These are phyloP conservation scores for Rhyacichthys aspro DNA, from an alignment of 2,797 vertebrate genomes.

Conservation along the genomic window DNA sequence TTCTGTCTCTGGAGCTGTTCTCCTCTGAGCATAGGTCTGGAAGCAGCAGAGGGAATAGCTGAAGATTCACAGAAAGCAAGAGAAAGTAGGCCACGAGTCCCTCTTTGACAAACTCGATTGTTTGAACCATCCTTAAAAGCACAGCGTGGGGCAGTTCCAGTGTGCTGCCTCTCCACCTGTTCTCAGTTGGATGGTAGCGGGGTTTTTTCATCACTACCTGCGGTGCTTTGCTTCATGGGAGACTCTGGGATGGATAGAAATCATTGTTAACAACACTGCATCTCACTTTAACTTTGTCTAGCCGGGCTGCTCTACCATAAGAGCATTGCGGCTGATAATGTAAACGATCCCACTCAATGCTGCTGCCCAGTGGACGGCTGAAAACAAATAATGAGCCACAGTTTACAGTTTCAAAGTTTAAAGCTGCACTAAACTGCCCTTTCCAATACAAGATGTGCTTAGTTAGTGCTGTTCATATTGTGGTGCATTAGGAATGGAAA, in stretches of 20 bases:
- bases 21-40: conserved; percentile 48
- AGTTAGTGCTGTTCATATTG: conserved; percentile 58
- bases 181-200: conserved; percentile 54
- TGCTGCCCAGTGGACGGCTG: conserved; percentile 31
- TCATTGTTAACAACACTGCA: conserved; percentile 43
- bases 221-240: conserved; percentile 38
- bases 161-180: conserved; percentile 60
- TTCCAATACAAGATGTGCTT: conserved; percentile 7
- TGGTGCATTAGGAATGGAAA: conserved; percentile 60
- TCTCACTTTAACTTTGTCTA: conserved; percentile 31
- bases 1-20: conserved; percentile 50
- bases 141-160: conserved; percentile 62
- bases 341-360: conserved; percentile 49
- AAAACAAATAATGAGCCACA: conserved; percentile 47
- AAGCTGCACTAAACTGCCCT: conserved; percentile 30
- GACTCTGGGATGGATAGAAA: conserved; percentile 34
- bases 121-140: conserved; percentile 75
- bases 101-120: conserved; percentile 67
- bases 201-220: conserved; percentile 36
- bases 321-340: conserved; percentile 47
- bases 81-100: conserved; percentile 70
- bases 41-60: conserved; percentile 59
- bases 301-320: conserved; percentile 35
- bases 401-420: conserved; percentile 43
- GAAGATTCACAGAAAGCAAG: conserved; percentile 43